Conservation (phyloP, 2,797 vertebrate species). For the Microctenopoma stevenorrisi region DNA sequence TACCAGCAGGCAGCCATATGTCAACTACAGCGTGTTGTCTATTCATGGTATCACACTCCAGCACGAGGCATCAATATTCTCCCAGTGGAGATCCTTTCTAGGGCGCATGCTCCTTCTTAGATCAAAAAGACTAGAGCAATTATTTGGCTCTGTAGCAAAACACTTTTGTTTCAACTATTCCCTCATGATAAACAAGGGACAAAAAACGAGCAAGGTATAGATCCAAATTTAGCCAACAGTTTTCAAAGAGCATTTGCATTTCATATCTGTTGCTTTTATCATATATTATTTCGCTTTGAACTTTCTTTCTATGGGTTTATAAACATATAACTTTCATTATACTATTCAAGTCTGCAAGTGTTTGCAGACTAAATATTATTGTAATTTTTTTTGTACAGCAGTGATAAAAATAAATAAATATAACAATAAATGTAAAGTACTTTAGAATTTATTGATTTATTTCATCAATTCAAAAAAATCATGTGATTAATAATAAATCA, state of each 20-base stretch:
- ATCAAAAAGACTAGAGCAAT: constrained; percentile 64
- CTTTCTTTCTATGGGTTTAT: too few species aligned
- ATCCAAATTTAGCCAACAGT: constrained; percentile 44
- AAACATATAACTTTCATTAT: too few species aligned
- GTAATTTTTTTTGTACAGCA: too few species aligned
- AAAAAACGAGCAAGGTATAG: constrained; percentile 22
- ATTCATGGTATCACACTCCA: constrained; percentile 31
- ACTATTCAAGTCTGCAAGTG: too few species aligned
- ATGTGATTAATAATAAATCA: too few species aligned
- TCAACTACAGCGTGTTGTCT: constrained; percentile 41
- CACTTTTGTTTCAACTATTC: constrained; percentile 40
- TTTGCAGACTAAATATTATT: too few species aligned
- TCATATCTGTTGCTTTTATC: background rate
- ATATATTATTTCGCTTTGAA: too few species aligned
- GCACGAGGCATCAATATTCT: constrained; percentile 34
- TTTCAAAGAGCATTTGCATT: constrained; percentile 16
- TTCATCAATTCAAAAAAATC: too few species aligned
- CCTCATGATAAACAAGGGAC: constrained; percentile 38
- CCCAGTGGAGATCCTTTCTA: constrained; percentile 68
- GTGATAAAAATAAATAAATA: too few species aligned
- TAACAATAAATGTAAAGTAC: too few species aligned
- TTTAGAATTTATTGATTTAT: too few species aligned
- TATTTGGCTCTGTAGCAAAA: constrained; percentile 53
- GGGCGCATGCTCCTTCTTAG: constrained; percentile 43
- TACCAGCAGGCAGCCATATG: constrained; percentile 60